These are phyloP conservation scores for Plagiodera versicolora DNA, from an alignment of 2,888 invertebrate genomes.

Conservation along the genomic window DNA sequence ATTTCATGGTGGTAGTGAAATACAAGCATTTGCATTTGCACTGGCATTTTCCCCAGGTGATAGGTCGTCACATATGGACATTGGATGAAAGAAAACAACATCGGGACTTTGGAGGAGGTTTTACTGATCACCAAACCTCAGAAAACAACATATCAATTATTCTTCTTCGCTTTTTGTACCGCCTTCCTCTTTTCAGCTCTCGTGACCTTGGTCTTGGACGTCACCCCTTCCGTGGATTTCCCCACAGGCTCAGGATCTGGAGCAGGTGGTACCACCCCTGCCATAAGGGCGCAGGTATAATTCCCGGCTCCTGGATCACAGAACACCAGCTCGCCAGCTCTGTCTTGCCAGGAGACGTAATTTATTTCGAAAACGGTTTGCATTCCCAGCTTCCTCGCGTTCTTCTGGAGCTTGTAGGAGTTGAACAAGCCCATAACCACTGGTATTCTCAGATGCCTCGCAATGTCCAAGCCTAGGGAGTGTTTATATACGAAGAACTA, in stretches of 20 bases:
- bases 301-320: conserved; percentile 58
- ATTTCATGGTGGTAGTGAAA: too few species aligned
- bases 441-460: conserved; percentile 45
- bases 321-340: conserved; percentile 53
- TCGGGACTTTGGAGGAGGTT: too few species aligned
- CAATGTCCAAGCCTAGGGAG: conserved; percentile 41
- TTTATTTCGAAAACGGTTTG: conserved; percentile 47
- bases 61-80: too few species aligned
- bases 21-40: too few species aligned
- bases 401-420: conserved; percentile 42
- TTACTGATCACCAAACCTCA: too few species aligned
- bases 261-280: conserved; percentile 42
- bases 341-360: conserved; percentile 54
- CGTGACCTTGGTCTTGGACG: conserved; percentile 5
- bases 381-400: conserved; percentile 46
- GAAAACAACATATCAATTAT: not conserved
- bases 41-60: too few species aligned
- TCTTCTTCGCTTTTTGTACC: conserved; percentile 17
- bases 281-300: conserved; percentile 55
- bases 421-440: conserved; percentile 48
- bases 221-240: conserved; percentile 6
- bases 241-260: conserved; percentile 28
- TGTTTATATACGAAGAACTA: too few species aligned
- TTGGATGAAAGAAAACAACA: too few species aligned
- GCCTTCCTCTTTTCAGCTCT: conserved; percentile 9